Conservation (phyloP, 1,140 invertebrate species). For the Aphaenogaster rudis region DNA sequence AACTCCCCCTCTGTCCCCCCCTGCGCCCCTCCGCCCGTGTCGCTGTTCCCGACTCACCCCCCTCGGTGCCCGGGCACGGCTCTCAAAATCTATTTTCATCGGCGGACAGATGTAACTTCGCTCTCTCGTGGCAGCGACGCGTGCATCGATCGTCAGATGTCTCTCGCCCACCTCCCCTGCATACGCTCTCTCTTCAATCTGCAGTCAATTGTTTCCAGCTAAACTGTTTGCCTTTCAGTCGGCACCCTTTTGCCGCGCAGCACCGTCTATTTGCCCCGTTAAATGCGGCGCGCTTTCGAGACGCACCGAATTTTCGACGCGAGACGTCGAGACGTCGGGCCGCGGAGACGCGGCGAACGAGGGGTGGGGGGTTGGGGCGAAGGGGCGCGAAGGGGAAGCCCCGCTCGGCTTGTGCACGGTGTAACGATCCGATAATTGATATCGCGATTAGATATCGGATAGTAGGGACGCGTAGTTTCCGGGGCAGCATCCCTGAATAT, state of each 20-base stretch:
- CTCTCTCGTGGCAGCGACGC: slow-evolving; percentile 80
- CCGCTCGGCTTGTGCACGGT: neutral
- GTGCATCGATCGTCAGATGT: slow-evolving; percentile 85
- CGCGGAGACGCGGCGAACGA: neutral
- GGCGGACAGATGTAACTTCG: slow-evolving; percentile 82
- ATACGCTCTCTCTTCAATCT: slow-evolving; percentile 85
- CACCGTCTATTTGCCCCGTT: slow-evolving; percentile 85
- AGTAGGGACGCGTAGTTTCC: neutral
- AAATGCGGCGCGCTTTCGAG: slow-evolving; percentile 81
- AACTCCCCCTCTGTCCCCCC: slow-evolving; percentile 38
- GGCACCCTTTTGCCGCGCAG: slow-evolving; percentile 84
- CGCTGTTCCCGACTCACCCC: slow-evolving; percentile 35
- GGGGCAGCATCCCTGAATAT: neutral
- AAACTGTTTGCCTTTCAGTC: slow-evolving; percentile 88
- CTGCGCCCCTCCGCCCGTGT: neutral
- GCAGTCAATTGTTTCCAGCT: slow-evolving; percentile 88
- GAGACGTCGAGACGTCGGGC: slow-evolving; percentile 29
- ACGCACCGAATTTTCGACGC: slow-evolving; percentile 78
- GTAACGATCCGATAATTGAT: slow-evolving; percentile 9
- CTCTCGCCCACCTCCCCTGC: slow-evolving; percentile 65
- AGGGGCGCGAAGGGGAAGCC: neutral
- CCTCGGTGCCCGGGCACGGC: slow-evolving; percentile 66
- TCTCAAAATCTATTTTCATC: slow-evolving; percentile 85
- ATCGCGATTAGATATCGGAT: slow-evolving; percentile 25
- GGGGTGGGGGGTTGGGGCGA: neutral